Percentiles rank a stretch among this genome's conserved stretches.
These are phyloP conservation scores for Nephrotoma appendiculata DNA, from an alignment of 2,888 invertebrate genomes.

Conservation along the genomic window DNA sequence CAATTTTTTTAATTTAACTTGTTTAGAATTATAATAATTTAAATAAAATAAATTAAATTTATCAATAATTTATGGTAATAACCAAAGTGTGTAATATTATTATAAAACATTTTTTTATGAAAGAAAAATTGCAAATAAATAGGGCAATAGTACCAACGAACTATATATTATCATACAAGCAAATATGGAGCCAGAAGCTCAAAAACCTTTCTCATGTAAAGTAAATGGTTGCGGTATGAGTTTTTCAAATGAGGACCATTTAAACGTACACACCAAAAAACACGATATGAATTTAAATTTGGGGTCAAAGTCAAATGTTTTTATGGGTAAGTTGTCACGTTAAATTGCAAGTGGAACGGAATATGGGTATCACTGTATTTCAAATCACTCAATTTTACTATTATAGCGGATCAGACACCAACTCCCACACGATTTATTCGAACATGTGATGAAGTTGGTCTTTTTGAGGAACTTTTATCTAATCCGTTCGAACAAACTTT, in stretches of 20 bases:
- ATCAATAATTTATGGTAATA: not conserved
- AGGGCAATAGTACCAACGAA: not conserved
- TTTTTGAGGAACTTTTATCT: constrained; percentile 83
- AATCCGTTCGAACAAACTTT: constrained; percentile 94
- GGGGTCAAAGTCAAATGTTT: constrained; percentile 41
- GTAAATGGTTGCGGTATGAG: constrained; percentile 58
- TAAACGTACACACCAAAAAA: constrained; percentile 64
- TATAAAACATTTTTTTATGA: not conserved
- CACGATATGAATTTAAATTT: constrained; percentile 75
- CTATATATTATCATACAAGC: not conserved
- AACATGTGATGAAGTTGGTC: constrained; percentile 85
- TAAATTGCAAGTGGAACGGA: not conserved
- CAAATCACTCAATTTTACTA: not conserved
- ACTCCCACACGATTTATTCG: constrained; percentile 86
- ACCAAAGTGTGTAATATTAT: not conserved
- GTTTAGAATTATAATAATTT: not conserved
- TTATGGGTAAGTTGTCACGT: constrained; percentile 42
- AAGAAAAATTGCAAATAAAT: not conserved
- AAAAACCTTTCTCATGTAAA: constrained; percentile 57
- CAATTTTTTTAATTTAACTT: not conserved
- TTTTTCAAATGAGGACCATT: constrained; percentile 67
- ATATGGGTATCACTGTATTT: not conserved
- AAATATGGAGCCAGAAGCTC: constrained; percentile 33
- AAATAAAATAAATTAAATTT: not conserved
- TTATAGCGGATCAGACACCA: constrained; percentile 75